Evolutionary conservation across 2,888 invertebrate genomes (phyloP).

Genomic region (Dolichomitus sp.): DNA sequence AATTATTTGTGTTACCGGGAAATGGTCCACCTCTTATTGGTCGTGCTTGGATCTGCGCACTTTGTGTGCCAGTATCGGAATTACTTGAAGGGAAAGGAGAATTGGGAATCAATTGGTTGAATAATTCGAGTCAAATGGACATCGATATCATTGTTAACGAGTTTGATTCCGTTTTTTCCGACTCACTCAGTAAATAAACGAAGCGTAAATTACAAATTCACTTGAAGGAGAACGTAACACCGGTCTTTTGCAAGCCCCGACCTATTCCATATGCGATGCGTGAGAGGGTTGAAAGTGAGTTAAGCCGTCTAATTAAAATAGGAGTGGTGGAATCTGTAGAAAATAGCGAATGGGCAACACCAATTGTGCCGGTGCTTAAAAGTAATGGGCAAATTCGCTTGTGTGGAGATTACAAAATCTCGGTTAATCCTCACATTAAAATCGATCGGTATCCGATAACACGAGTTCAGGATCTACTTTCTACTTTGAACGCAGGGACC

Average conservation of each 20-base stretch:
- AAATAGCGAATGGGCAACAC: constrained; percentile 48
- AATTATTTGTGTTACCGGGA: constrained; percentile 30
- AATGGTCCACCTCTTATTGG: constrained; percentile 43
- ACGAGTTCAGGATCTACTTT: constrained; percentile 45
- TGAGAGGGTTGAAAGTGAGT: constrained; percentile 64
- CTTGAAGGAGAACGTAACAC: constrained; percentile 60
- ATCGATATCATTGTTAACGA: constrained; percentile 33
- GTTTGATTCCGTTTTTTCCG: constrained; percentile 48
- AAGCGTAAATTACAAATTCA: constrained; percentile 57
- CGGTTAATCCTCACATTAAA: constrained; percentile 64
- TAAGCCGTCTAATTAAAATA: constrained; percentile 60
- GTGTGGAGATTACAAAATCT: constrained; percentile 73
- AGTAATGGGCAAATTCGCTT: constrained; percentile 71
- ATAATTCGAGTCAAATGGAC: neutral
- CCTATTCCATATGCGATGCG: constrained; percentile 66
- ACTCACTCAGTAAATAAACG: constrained; percentile 28
- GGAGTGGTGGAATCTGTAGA: constrained; percentile 66
- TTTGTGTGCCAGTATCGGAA: constrained; percentile 1
- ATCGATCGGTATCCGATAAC: constrained; percentile 60
- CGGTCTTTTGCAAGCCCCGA: constrained; percentile 65
- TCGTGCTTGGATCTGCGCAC: constrained; percentile 20
- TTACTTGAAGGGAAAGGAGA: neutral
- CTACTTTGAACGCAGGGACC: constrained; percentile 72
- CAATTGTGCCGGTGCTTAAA: constrained; percentile 49
- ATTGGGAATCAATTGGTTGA: constrained; percentile 17